A percentile compares a stretch with the other conserved stretches of the same genome.
Evolutionary conservation across 2,797 vertebrate genomes (phyloP).

Genomic region (Erpetoichthys calabaricus): DNA sequence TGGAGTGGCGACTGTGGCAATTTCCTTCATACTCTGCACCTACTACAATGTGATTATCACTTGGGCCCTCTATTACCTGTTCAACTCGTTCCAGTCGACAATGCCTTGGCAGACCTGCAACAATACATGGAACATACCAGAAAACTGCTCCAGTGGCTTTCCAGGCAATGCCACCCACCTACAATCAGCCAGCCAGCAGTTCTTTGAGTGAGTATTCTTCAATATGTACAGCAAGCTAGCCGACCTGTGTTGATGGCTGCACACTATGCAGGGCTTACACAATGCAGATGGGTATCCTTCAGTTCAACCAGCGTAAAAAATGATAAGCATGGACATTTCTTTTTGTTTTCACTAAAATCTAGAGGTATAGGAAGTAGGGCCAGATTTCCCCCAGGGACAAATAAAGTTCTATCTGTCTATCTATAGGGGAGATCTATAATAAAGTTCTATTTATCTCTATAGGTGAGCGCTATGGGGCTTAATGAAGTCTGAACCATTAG

Average conservation of each 20-base stretch:
- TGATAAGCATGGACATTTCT: too few species aligned
- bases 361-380: too few species aligned
- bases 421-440: too few species aligned
- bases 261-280: neutral
- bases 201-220: constrained; percentile 44
- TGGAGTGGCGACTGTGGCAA: constrained; percentile 49
- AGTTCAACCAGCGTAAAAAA: too few species aligned
- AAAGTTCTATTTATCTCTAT: too few species aligned
- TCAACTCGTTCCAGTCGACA: constrained; percentile 39
- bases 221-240: neutral
- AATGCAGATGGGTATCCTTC: too few species aligned
- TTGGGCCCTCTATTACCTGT: constrained; percentile 52
- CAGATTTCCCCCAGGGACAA: too few species aligned
- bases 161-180: constrained; percentile 37
- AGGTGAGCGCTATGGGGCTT: too few species aligned
- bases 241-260: neutral
- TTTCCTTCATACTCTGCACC: constrained; percentile 47
- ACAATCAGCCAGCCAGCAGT: constrained; percentile 53
- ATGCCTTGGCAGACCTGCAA: constrained; percentile 55
- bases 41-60: constrained; percentile 55
- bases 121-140: constrained; percentile 45
- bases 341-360: too few species aligned
- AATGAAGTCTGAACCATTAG: too few species aligned
- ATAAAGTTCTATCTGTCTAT: too few species aligned
- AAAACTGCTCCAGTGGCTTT: constrained; percentile 47